These are phyloP conservation scores for Amphipoea oculea DNA, from an alignment of 2,888 invertebrate genomes.

Conservation along the genomic window DNA sequence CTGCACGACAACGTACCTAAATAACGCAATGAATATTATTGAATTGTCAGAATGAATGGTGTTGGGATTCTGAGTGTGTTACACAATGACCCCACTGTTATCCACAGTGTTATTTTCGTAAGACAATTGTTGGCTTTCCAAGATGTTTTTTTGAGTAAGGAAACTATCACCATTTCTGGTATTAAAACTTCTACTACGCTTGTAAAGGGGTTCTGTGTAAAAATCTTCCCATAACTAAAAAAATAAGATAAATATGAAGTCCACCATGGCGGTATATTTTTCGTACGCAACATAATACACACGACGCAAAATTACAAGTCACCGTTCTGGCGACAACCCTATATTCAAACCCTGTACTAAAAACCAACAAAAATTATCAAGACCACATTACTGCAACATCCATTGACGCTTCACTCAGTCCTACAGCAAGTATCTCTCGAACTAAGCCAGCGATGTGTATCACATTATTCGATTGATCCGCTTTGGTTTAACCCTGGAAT, in stretches of 20 bases:
- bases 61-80: too few relatives aligned
- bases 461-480: constrained; percentile 18
- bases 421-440: not conserved
- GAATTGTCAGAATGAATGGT: too few relatives aligned
- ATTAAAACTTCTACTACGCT: not conserved
- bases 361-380: constrained; percentile 31
- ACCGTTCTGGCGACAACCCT: constrained; percentile 88
- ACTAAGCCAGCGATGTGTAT: constrained; percentile 71
- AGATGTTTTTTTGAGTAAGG: not conserved
- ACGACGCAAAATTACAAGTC: constrained; percentile 85
- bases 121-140: not conserved
- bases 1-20: too few relatives aligned
- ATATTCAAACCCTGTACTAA: constrained; percentile 74
- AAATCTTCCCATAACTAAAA: constrained; percentile 50
- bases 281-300: constrained; percentile 75
- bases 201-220: not conserved
- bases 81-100: not conserved
- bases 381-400: constrained; percentile 39
- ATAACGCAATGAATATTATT: too few relatives aligned
- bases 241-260: constrained; percentile 71
- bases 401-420: constrained; percentile 60
- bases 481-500: constrained; percentile 71
- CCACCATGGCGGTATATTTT: constrained; percentile 75
- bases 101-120: not conserved
- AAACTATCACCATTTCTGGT: not conserved